Evolutionary conservation across 2,113 vertebrate genomes (phyloP), one percentile per base, ranked within the genome.

Genomic region (Myodes glareolus): DNA sequence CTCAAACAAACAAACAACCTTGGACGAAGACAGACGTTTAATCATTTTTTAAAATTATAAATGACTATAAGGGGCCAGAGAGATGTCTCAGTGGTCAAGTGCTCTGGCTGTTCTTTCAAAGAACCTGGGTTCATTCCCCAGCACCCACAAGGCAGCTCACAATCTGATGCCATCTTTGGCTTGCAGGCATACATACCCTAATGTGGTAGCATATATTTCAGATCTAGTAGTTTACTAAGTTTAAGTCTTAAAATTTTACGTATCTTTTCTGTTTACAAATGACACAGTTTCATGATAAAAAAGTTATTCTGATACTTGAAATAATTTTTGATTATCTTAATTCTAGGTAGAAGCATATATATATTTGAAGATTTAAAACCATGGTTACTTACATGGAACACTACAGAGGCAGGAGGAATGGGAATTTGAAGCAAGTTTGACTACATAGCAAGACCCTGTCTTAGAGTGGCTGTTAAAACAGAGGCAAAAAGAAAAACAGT

Each of bases 241-340:
- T 13, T 47, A 92, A 91, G n/a, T 93, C 58, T 55, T 31, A 94
- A 94, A 93, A 91, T 70, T 6, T 78, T 88, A 95, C 42, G 76
- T 19, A 19, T 4, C 47, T 23, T 86, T 92, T 94, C 76, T 94
- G 23, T 91, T 88, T 61, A 94, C 75, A 97, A 95, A 89, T 3
- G 16, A 23, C 73, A 90, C 73, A 90, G 68, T 86, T 93, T 82
- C 33, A 89, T 31, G 14, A 65, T 55, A 14, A 17, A 95, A 65
- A 92, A 72, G 27, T 10, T 11, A 93, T 70, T 94, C 39, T 75
- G 65, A 94, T 88, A 84, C 39, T 73, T 88, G 47, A 93, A 87
- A 84, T 82, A 45, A 94, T 91, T 81, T 21, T 55, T 75, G 7
- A 80, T 17, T 91, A 27, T 47, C 36, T 9, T 50, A 81, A 77